These are phyloP conservation scores for Agrochola circellaris DNA, from an alignment of 2,888 invertebrate genomes.

Conservation along the genomic window DNA sequence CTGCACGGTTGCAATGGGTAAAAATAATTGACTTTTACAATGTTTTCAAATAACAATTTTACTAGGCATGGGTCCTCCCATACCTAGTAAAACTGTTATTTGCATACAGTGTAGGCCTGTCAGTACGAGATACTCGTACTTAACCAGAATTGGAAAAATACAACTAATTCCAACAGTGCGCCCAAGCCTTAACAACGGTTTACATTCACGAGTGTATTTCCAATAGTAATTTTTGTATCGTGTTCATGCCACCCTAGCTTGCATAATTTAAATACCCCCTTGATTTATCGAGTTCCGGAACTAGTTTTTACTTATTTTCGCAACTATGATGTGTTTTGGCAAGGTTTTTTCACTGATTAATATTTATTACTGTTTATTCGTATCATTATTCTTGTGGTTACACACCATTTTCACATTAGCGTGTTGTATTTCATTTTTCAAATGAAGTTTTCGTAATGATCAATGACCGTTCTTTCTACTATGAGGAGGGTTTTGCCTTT, in stretches of 20 bases:
- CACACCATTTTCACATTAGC: slow-evolving; percentile 47
- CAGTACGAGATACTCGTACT: too few relatives aligned
- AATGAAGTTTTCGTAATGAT: slow-evolving; percentile 4
- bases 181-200: slow-evolving; percentile 27
- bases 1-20: too few relatives aligned
- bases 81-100: too few relatives aligned
- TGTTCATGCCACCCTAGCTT: slow-evolving; percentile 66
- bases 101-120: too few relatives aligned
- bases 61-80: too few relatives aligned
- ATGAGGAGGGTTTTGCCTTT: neutral
- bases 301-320: slow-evolving; percentile 54
- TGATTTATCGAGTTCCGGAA: slow-evolving; percentile 75
- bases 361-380: slow-evolving; percentile 56
- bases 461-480: neutral
- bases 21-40: too few relatives aligned
- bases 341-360: slow-evolving; percentile 47
- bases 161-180: neutral
- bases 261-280: slow-evolving; percentile 78
- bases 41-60: too few relatives aligned
- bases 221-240: slow-evolving; percentile 73
- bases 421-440: slow-evolving; percentile 1
- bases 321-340: slow-evolving; percentile 59
- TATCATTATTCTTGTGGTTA: slow-evolving; percentile 45
- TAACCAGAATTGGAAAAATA: neutral
- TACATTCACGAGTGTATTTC: slow-evolving; percentile 57